Evolutionary conservation across 2,888 invertebrate species (phyloP), one percentile per base, ranked within the genome.

Genomic region (Allacma fusca): DNA sequence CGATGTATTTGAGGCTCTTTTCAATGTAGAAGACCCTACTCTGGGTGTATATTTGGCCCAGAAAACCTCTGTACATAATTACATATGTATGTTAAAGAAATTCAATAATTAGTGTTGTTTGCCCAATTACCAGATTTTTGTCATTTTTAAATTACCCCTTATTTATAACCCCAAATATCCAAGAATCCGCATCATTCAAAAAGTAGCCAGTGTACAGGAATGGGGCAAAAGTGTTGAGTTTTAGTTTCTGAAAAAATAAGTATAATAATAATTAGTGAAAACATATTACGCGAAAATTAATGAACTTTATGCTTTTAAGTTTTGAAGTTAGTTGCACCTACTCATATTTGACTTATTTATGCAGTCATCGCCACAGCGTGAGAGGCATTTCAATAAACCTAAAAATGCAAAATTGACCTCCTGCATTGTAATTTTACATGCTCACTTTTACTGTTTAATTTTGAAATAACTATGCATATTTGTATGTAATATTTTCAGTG

Each of bases 171-270:
- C 70, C 70, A 12, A 70, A 44, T 21, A 70, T 44, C 21, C 43
- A 70, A 1, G 70, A 70, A 26, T 50, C 44, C 1, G 43, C 13
- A 4, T 43, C 70, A 9, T 12, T 44, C 0, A n/a, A 7, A 13
- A 70, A 44, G 24, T 34, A 70, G 24, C 70, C 70, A 1, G 70
- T 44, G 50, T 40, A 70, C 19, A 70, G 26, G 24, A 70, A 43
- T 7, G 70, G 70, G 23, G 40, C 12, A 9, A 44, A n/a, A 7
- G 1, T 26, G 1, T 19, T 24, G 1, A 12, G 16, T 24, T n/a
- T 7, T 12, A 21, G 70, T 0, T 12, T 24, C 44, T 44, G 50
- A 23, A 69, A 50, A 50, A 50, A 50, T 50, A 2, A 9, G 19
- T 12, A 34, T 34, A 7, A 34, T 34, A 7, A 9, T 34, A 7